A percentile compares a stretch with the other conserved stretches of the same genome.
These are phyloP conservation scores for Catocala nupta DNA, from an alignment of 2,888 invertebrate genomes.

Conservation along the genomic window DNA sequence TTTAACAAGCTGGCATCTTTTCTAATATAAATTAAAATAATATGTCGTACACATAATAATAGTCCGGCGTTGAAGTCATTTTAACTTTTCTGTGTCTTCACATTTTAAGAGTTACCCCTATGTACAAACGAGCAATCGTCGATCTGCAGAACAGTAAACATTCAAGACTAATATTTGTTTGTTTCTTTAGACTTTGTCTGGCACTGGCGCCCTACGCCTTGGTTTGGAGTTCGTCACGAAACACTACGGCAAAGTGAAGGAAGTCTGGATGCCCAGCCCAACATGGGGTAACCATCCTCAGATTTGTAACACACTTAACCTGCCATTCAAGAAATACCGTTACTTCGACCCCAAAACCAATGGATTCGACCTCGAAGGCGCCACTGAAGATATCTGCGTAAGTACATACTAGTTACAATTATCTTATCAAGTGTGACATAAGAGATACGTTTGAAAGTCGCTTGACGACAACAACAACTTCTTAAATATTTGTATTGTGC, in stretches of 20 bases:
- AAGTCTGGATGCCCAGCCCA: slow-evolving; percentile 95
- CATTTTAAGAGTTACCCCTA: too few species aligned
- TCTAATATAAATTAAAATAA: too few species aligned
- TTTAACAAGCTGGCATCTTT: too few species aligned
- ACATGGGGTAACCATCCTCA: slow-evolving; percentile 99
- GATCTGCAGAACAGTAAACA: too few species aligned
- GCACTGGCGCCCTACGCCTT: slow-evolving; percentile 98
- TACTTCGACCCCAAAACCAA: slow-evolving; percentile 98
- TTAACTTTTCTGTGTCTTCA: too few species aligned
- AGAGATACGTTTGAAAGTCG: background rate
- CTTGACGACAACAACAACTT: too few species aligned
- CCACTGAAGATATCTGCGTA: slow-evolving; percentile 95
- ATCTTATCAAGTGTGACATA: slow-evolving; percentile 1
- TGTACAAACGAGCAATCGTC: too few species aligned
- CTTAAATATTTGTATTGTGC: too few species aligned
- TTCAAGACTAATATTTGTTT: background rate
- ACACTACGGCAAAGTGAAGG: slow-evolving; percentile 93
- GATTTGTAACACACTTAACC: slow-evolving; percentile 95
- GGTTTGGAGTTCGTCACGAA: slow-evolving; percentile 95
- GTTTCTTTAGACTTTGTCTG: slow-evolving; percentile 94
- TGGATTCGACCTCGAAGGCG: slow-evolving; percentile 96
- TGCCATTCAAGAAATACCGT: slow-evolving; percentile 95
- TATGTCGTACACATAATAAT: too few species aligned
- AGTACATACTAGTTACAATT: slow-evolving; percentile 65
- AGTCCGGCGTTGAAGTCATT: too few species aligned